Evolutionary conservation across 2,888 invertebrate species (phyloP).

Genomic region (Melipona beecheii): DNA sequence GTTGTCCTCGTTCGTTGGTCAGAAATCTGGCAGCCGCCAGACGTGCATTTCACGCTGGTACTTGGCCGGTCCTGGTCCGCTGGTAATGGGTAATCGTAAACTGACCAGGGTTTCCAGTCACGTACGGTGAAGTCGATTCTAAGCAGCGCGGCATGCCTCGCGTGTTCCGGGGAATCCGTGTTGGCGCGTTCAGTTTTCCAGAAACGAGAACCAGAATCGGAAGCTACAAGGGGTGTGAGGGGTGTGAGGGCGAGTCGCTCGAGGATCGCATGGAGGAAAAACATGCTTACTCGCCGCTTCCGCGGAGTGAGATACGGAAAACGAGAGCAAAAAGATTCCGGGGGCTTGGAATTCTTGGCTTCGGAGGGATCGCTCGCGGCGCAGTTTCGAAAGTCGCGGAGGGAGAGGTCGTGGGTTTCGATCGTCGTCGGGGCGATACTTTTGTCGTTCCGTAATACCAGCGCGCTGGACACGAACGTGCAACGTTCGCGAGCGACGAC

Average conservation of each 20-base stretch:
- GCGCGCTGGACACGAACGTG: neutral
- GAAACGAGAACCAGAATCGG: neutral
- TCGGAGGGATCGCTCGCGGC: conserved; percentile 21
- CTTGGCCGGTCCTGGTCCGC: conserved; percentile 50
- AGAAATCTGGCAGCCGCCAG: conserved; percentile 43
- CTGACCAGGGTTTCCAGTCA: conserved; percentile 77
- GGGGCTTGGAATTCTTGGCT: conserved; percentile 13
- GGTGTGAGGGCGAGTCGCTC: neutral
- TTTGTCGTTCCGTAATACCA: conserved; percentile 21
- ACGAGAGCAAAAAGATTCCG: conserved; percentile 5
- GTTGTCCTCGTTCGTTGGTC: conserved; percentile 7
- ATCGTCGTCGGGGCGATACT: neutral
- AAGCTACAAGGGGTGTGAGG: neutral
- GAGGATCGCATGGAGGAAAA: conserved; percentile 5
- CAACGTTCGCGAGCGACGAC: conserved; percentile 8
- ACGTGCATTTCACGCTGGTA: conserved; percentile 63
- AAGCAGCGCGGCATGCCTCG: conserved; percentile 54
- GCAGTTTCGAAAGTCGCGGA: conserved; percentile 2
- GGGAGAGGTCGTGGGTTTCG: neutral
- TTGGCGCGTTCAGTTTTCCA: conserved; percentile 27
- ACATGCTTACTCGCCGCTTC: conserved; percentile 40
- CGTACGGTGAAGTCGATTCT: conserved; percentile 74
- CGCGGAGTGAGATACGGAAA: neutral
- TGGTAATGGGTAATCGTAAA: conserved; percentile 77
- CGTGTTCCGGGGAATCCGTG: conserved; percentile 30